Conservation (phyloP, 2,113 vertebrate species). For the Neodontobutis hainanensis region DNA sequence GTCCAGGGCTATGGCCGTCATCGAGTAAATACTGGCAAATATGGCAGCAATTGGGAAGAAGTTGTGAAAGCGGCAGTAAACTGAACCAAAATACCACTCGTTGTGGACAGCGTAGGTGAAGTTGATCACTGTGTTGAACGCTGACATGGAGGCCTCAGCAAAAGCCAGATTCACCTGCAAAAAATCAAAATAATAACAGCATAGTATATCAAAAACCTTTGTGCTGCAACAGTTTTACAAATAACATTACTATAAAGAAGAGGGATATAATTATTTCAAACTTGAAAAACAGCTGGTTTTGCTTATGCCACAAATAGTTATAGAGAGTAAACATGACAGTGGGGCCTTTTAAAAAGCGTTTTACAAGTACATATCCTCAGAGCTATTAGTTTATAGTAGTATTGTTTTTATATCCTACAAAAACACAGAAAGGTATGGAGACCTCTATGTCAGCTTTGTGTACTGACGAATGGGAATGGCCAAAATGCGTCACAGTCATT, state of each 20-base stretch:
- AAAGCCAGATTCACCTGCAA: slow-evolving; percentile 62
- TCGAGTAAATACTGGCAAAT: slow-evolving; percentile 67
- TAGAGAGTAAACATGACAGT: neutral
- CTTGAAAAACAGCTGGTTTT: neutral
- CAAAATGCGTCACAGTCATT: no score
- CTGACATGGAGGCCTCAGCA: slow-evolving; percentile 60
- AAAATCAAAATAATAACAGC: neutral
- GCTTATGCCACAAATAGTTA: no score
- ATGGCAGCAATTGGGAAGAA: slow-evolving; percentile 66
- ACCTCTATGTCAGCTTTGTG: neutral
- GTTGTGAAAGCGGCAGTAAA: slow-evolving; percentile 68
- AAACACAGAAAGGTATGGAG: no score
- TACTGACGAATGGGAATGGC: neutral
- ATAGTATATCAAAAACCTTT: no score
- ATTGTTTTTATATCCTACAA: no score
- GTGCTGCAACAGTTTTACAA: no score
- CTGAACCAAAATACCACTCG: slow-evolving; percentile 63
- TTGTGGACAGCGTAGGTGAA: slow-evolving; percentile 59
- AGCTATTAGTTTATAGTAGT: no score
- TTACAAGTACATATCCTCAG: no score
- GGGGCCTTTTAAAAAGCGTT: neutral
- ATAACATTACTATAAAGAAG: no score
- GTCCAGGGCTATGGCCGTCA: slow-evolving; percentile 63
- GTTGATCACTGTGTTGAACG: slow-evolving; percentile 64
- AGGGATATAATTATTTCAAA: no score